These are phyloP conservation scores for Ascaphus truei DNA, from an alignment of 2,113 vertebrate species.

Conservation along the genomic window DNA sequence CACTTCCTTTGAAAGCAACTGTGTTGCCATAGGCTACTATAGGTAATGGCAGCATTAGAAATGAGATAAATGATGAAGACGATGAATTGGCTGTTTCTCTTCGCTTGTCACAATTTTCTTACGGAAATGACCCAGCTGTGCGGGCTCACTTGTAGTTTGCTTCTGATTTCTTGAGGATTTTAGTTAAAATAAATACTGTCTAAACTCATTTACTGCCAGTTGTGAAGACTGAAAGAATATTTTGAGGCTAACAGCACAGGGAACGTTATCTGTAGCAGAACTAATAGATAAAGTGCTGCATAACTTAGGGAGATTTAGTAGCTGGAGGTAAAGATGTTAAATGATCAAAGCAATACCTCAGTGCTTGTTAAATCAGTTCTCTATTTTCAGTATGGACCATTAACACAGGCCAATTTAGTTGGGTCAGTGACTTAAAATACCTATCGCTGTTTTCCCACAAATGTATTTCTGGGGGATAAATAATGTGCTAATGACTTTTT, in stretches of 20 bases:
- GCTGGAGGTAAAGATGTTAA: slow-evolving; percentile 31
- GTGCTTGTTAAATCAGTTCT: slow-evolving; percentile 30
- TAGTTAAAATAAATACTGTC: slow-evolving; percentile 33
- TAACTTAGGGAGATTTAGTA: slow-evolving; percentile 29
- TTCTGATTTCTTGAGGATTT: slow-evolving; percentile 35
- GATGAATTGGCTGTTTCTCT: neutral
- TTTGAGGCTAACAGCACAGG: slow-evolving; percentile 1
- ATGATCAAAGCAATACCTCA: slow-evolving; percentile 16
- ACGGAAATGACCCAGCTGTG: slow-evolving; percentile 40
- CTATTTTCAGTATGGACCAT: slow-evolving; percentile 11
- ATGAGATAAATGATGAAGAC: slow-evolving; percentile 39
- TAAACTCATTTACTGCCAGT: neutral
- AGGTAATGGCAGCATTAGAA: slow-evolving; percentile 39
- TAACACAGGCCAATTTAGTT: neutral
- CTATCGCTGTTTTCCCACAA: slow-evolving; percentile 25
- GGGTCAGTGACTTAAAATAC: slow-evolving; percentile 36
- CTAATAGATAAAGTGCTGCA: slow-evolving; percentile 23
- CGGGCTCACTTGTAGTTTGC: slow-evolving; percentile 36
- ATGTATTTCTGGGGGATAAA: slow-evolving; percentile 14
- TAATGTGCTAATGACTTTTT: slow-evolving; percentile 1
- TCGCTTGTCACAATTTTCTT: slow-evolving; percentile 38
- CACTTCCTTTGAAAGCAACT: slow-evolving; percentile 44
- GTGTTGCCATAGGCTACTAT: slow-evolving; percentile 44
- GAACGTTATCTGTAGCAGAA: slow-evolving; percentile 10
- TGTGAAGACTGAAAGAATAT: neutral